These are phyloP conservation scores for Noctua pronuba DNA, from an alignment of 2,888 invertebrate genomes.

Conservation along the genomic window DNA sequence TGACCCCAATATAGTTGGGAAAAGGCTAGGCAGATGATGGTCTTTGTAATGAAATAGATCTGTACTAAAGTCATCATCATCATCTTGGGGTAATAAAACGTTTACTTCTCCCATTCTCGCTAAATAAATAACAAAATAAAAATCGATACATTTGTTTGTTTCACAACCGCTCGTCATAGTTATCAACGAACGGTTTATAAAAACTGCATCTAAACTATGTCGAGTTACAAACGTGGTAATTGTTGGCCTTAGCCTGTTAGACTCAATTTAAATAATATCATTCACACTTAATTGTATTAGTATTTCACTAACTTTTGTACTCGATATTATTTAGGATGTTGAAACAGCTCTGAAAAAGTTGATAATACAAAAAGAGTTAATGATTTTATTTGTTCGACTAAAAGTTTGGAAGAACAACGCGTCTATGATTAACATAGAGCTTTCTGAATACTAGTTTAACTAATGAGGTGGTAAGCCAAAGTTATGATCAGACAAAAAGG, in stretches of 20 bases:
- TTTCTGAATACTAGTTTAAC: background rate
- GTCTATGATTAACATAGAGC: slow-evolving; percentile 16
- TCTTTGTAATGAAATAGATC: too few relatives aligned
- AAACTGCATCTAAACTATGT: slow-evolving; percentile 47
- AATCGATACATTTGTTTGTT: slow-evolving; percentile 16
- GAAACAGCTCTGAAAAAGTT: slow-evolving; percentile 23
- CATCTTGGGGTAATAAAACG: background rate
- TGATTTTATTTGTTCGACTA: slow-evolving; percentile 7
- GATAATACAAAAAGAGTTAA: slow-evolving; percentile 4
- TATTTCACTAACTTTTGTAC: slow-evolving; percentile 23
- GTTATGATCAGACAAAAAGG: background rate
- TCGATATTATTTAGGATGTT: slow-evolving; percentile 1
- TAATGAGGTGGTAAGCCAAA: slow-evolving; percentile 3
- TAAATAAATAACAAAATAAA: background rate
- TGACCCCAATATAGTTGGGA: too few relatives aligned
- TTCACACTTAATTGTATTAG: slow-evolving; percentile 36
- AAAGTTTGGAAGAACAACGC: background rate
- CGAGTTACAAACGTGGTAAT: slow-evolving; percentile 45
- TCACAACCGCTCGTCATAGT: slow-evolving; percentile 13
- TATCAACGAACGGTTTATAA: slow-evolving; percentile 32
- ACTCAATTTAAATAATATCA: slow-evolving; percentile 47
- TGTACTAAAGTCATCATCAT: background rate
- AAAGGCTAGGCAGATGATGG: too few relatives aligned
- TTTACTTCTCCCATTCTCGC: background rate
- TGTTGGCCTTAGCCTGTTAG: slow-evolving; percentile 41